Evolutionary conservation across 2,797 vertebrate species (phyloP).

Genomic region (Sus cebifrons): DNA sequence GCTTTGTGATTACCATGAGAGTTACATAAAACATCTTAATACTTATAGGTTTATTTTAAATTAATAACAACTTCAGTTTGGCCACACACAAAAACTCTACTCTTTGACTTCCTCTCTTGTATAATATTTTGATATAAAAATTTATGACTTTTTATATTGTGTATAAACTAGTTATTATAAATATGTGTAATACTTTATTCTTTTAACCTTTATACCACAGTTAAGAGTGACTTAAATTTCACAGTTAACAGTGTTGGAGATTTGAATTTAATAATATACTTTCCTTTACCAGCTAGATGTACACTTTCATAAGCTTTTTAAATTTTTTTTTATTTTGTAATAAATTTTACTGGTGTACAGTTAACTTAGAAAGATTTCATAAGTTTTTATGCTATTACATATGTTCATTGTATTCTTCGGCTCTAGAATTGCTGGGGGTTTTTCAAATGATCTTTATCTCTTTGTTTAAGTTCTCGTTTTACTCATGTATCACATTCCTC

Average conservation of each 20-base stretch:
- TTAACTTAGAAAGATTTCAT: too few species aligned
- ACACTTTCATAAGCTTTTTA: background rate
- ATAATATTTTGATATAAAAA: slow-evolving; percentile 1
- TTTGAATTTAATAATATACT: background rate
- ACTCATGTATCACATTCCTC: background rate
- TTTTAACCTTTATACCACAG: background rate
- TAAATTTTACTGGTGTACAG: too few species aligned
- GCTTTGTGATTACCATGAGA: background rate
- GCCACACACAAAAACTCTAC: background rate
- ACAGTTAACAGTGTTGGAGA: background rate
- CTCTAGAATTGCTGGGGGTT: background rate
- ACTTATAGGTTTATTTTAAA: background rate
- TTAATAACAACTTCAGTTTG: background rate
- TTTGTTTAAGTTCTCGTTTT: background rate
- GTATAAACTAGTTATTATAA: background rate
- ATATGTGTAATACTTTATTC: background rate
- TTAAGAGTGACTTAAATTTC: background rate
- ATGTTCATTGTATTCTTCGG: background rate
- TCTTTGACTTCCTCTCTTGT: background rate
- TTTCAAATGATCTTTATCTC: background rate
- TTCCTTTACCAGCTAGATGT: background rate
- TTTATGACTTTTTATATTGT: background rate
- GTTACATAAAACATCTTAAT: background rate
- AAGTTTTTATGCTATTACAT: background rate
- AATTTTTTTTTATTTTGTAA: too few species aligned